Conservation (phyloP, 2,888 invertebrate genomes). For the Eurois occulta region DNA sequence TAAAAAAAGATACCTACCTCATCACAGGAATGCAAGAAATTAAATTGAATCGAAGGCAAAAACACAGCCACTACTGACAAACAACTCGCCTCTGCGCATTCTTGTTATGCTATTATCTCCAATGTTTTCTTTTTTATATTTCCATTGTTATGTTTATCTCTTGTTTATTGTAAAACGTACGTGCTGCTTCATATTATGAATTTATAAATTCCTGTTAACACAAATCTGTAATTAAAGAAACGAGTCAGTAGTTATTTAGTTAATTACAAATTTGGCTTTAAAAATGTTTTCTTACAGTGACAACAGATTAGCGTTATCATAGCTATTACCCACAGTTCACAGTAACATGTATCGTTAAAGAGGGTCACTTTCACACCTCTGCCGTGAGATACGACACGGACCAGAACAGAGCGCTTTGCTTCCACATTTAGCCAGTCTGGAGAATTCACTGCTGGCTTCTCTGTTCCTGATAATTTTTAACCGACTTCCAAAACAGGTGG, state of each 20-base stretch:
- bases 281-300: not conserved
- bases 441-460: too few species aligned
- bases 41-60: constrained; percentile 5
- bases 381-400: too few species aligned
- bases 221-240: not conserved
- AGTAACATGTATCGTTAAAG: not conserved
- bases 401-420: not conserved
- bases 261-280: not conserved
- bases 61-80: not conserved
- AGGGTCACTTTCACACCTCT: not conserved
- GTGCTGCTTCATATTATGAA: constrained; percentile 32
- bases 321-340: not conserved
- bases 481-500: not conserved
- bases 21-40: constrained; percentile 4
- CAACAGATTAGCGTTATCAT: not conserved
- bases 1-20: not conserved
- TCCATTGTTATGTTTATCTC: constrained; percentile 41
- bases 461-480: not conserved
- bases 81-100: constrained; percentile 24
- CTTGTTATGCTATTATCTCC: constrained; percentile 23
- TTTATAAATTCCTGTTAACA: constrained; percentile 3
- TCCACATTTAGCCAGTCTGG: too few species aligned
- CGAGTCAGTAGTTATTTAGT: not conserved
- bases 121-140: constrained; percentile 37
- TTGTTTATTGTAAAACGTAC: constrained; percentile 51